phyloP scores from a whole-genome alignment of 2,888 invertebrate genomes.

The Cryptocephalus primarius region DNA sequence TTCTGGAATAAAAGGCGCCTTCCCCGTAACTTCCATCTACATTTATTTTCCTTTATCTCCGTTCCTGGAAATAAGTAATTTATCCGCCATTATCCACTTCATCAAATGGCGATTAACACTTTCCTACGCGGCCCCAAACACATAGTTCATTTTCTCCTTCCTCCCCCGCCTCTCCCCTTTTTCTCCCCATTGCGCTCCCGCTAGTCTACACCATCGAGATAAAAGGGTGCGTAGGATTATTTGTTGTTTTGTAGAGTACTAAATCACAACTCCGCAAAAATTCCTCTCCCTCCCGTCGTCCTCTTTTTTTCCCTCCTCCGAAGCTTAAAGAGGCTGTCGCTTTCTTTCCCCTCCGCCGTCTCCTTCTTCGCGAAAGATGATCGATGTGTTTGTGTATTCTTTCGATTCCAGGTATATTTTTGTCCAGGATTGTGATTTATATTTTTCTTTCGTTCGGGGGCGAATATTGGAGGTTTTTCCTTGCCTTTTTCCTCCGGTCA shows the following conservation, averaged over 20 bases:
- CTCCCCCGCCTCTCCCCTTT: too few species aligned
- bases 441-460: background rate
- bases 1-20: too few species aligned
- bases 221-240: background rate
- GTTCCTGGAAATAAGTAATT: too few species aligned
- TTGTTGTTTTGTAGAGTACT: background rate
- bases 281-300: background rate
- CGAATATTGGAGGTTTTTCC: background rate
- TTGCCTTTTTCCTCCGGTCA: background rate
- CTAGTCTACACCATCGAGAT: background rate
- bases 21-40: too few species aligned
- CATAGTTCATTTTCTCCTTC: too few species aligned
- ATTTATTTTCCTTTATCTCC: too few species aligned
- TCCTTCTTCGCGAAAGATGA: constrained; percentile 10
- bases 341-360: constrained; percentile 17
- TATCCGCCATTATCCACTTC: too few species aligned
- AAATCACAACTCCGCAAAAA: background rate
- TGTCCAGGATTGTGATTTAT: constrained; percentile 1
- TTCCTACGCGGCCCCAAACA: too few species aligned
- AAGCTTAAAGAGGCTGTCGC: constrained; percentile 5
- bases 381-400: constrained; percentile 28
- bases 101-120: too few species aligned
- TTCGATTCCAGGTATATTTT: constrained; percentile 23
- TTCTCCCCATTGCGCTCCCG: too few species aligned
- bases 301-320: too few species aligned